A percentile compares a stretch with the other conserved stretches of the same genome.
phyloP scores from a whole-genome alignment of 2,888 invertebrate genomes.

The Bimastos eiseni region DNA sequence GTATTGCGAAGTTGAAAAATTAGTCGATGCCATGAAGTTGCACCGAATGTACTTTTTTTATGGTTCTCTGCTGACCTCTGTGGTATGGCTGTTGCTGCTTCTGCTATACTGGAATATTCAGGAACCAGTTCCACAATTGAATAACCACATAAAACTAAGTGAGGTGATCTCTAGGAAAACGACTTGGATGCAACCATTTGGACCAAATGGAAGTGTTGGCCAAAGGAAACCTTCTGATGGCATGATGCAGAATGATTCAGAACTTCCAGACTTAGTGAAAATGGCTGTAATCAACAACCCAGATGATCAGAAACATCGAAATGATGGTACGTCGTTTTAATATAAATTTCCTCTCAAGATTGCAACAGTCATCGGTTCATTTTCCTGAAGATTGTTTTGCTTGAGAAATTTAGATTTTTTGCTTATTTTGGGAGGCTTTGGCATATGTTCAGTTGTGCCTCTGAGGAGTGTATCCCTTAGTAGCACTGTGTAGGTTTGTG shows the following conservation, averaged over 20 bases:
- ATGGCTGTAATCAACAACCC: not conserved
- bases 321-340: not conserved
- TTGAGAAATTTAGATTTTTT: not conserved
- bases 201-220: not conserved
- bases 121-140: not conserved
- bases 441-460: no score
- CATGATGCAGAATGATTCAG: not conserved
- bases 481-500: no score
- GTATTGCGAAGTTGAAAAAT: not conserved
- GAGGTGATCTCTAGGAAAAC: not conserved
- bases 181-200: not conserved
- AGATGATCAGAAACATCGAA: not conserved
- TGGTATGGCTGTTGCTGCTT: not conserved
- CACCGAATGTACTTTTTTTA: not conserved
- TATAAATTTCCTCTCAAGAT: not conserved
- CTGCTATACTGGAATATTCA: slow-evolving; percentile 21
- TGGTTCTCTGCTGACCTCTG: slow-evolving; percentile 14
- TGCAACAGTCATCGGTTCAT: not conserved
- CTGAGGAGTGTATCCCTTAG: no score
- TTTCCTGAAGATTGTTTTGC: not conserved
- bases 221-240: not conserved
- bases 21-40: slow-evolving; percentile 8
- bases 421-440: not conserved
- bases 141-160: not conserved
- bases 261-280: not conserved